These are phyloP conservation scores for Hecatera dysodea DNA, from an alignment of 2,888 invertebrate species.

Conservation along the genomic window DNA sequence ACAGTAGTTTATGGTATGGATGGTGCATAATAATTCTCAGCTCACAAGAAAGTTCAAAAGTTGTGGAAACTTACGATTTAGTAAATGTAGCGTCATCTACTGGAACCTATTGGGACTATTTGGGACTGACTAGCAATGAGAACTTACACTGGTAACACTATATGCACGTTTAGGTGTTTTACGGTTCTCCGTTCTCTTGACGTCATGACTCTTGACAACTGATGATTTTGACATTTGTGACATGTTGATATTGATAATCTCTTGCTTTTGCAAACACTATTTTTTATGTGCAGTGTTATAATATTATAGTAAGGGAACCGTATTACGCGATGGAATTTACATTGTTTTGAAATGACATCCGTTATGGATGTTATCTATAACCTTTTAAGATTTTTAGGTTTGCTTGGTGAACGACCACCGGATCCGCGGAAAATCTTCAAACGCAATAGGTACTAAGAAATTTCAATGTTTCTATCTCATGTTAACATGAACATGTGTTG, in stretches of 20 bases:
- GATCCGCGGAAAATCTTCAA: constrained; percentile 81
- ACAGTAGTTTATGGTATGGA: too few species aligned
- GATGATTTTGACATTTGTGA: background rate
- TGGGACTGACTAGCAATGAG: background rate
- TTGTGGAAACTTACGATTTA: too few species aligned
- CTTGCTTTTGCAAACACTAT: background rate
- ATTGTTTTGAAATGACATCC: constrained; percentile 82
- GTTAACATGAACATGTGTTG: constrained; percentile 75
- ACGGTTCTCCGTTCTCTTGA: background rate
- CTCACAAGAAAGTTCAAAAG: too few species aligned
- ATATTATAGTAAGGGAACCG: constrained; percentile 36
- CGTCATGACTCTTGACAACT: background rate
- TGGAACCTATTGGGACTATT: too few species aligned
- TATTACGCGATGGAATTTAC: constrained; percentile 81
- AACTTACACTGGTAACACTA: constrained; percentile 14
- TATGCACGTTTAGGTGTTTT: background rate
- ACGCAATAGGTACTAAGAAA: constrained; percentile 86
- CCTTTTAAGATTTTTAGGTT: constrained; percentile 75
- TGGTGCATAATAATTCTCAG: background rate
- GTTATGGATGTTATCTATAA: constrained; percentile 82
- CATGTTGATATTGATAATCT: background rate
- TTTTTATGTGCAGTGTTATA: constrained; percentile 1
- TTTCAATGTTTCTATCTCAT: constrained; percentile 77
- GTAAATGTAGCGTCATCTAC: too few species aligned
- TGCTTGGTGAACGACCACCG: constrained; percentile 77